Evolutionary conservation across 2,113 vertebrate genomes (phyloP).

Genomic region (Recurvirostra avosetta): DNA sequence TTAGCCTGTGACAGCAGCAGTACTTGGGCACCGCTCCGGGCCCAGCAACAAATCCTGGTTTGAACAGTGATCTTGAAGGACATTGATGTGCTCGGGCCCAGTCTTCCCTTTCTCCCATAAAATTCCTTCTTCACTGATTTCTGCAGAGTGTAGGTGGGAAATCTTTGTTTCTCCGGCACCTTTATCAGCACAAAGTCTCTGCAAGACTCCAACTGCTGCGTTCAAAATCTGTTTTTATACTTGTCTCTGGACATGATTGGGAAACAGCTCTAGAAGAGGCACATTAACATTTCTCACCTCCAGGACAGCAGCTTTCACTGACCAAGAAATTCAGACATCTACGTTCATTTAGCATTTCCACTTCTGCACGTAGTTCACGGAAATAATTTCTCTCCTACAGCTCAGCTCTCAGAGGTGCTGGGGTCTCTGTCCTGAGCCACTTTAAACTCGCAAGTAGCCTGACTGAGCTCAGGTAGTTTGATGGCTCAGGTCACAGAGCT

Average conservation of each 20-base stretch:
- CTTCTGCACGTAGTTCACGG: background rate
- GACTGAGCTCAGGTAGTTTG: background rate
- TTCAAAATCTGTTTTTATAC: background rate
- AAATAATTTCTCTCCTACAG: background rate
- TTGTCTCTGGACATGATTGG: background rate
- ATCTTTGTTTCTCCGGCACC: background rate
- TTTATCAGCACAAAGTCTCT: background rate
- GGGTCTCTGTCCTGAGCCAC: background rate
- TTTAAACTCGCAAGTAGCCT: background rate
- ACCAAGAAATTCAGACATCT: background rate
- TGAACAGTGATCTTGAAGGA: background rate
- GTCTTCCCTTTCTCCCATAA: background rate
- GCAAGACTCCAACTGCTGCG: background rate
- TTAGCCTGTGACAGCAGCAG: fast-evolving
- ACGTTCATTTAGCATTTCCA: background rate
- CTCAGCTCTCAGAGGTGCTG: background rate
- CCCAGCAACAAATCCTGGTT: background rate
- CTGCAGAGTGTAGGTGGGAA: background rate
- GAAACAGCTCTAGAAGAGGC: background rate
- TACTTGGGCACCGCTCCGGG: background rate
- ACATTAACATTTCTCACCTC: background rate
- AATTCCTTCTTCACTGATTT: background rate
- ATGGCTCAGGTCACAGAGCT: background rate
- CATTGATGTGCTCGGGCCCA: background rate
- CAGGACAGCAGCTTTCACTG: background rate